Evolutionary conservation across 2,888 invertebrate genomes (phyloP).

Genomic region (Cinara cedri): DNA sequence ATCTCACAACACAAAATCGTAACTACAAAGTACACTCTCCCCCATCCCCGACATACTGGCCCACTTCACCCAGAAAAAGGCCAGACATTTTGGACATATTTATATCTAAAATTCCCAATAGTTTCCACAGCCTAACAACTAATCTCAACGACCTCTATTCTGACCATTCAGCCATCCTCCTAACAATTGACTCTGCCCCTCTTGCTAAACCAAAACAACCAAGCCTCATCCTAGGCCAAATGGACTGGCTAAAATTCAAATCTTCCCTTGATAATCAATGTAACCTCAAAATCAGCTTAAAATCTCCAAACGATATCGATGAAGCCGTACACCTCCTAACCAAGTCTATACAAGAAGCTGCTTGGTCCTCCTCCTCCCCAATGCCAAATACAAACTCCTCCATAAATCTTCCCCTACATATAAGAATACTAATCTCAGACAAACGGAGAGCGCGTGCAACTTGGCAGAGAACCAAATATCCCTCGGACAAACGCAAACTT

Average conservation of each 20-base stretch:
- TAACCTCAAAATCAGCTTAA: background rate
- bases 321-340: background rate
- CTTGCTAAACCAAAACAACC: background rate
- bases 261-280: background rate
- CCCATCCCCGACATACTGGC: background rate
- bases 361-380: constrained; percentile 24
- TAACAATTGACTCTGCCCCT: constrained; percentile 18
- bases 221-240: background rate
- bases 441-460: constrained; percentile 3
- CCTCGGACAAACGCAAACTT: constrained; percentile 24
- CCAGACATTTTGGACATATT: background rate
- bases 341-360: background rate
- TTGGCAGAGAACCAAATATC: constrained; percentile 32
- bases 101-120: background rate
- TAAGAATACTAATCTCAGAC: constrained; percentile 15
- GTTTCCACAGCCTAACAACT: background rate
- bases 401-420: constrained; percentile 5
- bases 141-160: constrained; percentile 21
- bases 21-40: too few species aligned
- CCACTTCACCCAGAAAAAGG: background rate
- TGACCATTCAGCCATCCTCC: constrained; percentile 10
- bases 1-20: too few species aligned
- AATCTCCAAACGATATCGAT: background rate
- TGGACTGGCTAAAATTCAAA: background rate
- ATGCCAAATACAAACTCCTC: background rate